phyloP scores from a whole-genome alignment of 2,888 invertebrate species.

The Metacarcinus magister region DNA sequence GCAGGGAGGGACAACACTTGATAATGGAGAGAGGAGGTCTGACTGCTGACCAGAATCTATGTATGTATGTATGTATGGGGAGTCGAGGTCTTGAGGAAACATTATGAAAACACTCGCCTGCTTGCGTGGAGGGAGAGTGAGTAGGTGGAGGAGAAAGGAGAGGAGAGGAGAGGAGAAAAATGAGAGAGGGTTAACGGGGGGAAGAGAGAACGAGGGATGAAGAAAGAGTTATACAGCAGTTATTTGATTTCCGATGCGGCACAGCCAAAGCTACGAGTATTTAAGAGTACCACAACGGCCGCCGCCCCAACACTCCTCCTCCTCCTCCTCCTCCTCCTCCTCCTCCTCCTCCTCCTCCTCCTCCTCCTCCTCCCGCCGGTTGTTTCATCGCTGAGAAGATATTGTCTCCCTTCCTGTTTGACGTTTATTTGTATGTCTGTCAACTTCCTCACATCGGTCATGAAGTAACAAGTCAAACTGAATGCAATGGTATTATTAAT shows the following conservation, averaged over 20 bases:
- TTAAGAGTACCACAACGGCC: background rate
- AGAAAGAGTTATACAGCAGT: background rate
- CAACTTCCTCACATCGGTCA: background rate
- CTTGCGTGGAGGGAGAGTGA: background rate
- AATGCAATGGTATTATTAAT: background rate
- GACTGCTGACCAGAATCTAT: constrained; percentile 56
- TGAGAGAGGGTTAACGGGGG: background rate
- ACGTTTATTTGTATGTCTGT: background rate
- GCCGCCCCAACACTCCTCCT: background rate
- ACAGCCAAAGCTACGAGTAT: background rate
- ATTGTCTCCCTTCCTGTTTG: background rate
- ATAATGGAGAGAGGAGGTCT: background rate
- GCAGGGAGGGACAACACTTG: background rate
- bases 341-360: constrained; percentile 34
- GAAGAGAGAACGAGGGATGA: background rate
- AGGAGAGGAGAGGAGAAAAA: background rate
- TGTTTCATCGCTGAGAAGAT: background rate
- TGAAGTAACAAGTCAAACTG: background rate
- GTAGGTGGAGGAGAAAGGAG: background rate
- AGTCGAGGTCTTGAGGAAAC: constrained; percentile 31
- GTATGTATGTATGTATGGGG: background rate
- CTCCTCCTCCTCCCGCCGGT: background rate
- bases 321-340: background rate
- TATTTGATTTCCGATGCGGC: background rate
- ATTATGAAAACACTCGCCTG: constrained; percentile 50